Evolutionary conservation across 2,113 vertebrate species (phyloP), one percentile per base, ranked within the genome.

Genomic region (Fregata magnificens): DNA sequence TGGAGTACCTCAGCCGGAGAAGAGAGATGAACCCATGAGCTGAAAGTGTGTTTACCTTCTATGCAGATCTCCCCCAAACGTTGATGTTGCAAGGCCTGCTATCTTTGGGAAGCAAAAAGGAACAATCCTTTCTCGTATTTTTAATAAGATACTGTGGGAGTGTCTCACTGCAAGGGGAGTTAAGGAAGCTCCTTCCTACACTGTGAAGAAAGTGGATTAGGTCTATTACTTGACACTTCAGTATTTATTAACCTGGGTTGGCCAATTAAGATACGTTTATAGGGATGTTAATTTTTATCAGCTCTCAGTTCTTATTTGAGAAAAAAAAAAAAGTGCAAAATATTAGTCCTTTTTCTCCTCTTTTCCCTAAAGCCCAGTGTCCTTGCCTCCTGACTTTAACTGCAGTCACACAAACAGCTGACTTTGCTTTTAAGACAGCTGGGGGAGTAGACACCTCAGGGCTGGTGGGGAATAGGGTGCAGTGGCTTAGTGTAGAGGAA

Each of bases 11-110:
- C 24, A 32, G 53, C 53, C 32, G 18, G 29, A 89, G 45, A 28
- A 65, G 29, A 61, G 36, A 78, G 44, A 13, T 77, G 26, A 87
- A 61, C 29, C 24, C 6, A 1, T 31, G 72, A 85, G 11, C 31
- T 71, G 59, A 25, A 87, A 26, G 20, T 26, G 22, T 16, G 7
- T 52, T 58, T 67, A 26, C 11, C 5, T 72, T 50, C 58, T 56
- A 0, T 16, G 25, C 0, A 1, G 18, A 15, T 83, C 40, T 86
- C 40, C 53, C 21, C 31, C 17, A 42, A 2, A 63, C 36, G 29
- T 32, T 8, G 16, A 18, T 47, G 10, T 29, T 80, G 26, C n/a
- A 69, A 53, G 11, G 1, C 34, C 26, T 80, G 29, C 38, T 90
- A 5, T 55, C 42, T 83, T 71, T 55, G 52, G 36, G 66, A n/a